Evolutionary conservation across 2,888 invertebrate species (phyloP), one percentile per base, ranked within the genome.

Genomic region (Plebejus argus): DNA sequence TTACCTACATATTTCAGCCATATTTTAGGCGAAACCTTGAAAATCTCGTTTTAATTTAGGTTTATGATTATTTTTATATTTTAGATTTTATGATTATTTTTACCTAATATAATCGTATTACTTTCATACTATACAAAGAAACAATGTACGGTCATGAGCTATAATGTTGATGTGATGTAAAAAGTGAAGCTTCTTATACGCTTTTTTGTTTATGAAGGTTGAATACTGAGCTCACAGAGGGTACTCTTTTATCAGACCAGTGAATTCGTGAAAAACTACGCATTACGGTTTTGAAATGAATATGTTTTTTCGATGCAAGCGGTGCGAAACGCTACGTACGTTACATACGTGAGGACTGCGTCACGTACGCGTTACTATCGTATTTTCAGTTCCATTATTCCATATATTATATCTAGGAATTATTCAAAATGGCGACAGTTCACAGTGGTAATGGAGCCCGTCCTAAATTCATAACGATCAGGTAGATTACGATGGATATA

Each of bases 391-490:
- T 33, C 18, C 66, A 23, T n/a, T n/a, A n/a, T n/a, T n/a, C n/a
- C n/a, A n/a, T n/a, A n/a, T n/a, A n/a, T n/a, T 20, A 20, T 45
- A 53, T 53, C 53, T 53, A 53, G 8, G 23, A 61, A 61, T 61
- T 61, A 61, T 61, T 61, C 61, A 23, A 61, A 61, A 61, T 61
- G 66, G 28, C 28, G 66, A 66, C 23, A n/a, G n/a, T n/a, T n/a
- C n/a, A n/a, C n/a, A 56, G 8, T 66, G 28, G 66, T 66, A 18
- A 66, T 66, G 28, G 28, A 66, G 66, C 28, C 15, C 66, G 66
- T 28, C 66, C 66, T 18, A 66, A 66, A 28, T 66, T 66, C 28
- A 66, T 28, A 66, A 66, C 66, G 28, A 66, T 66, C 66, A 66
- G 66, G 61, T 66, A 66, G 66, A 66, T 66, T 66, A 66, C 7